Conservation (phyloP, 2,113 vertebrate species). For the Rattus norvegicus region GRCr8 NC_086031.1:68403001-68403500, state of each 20-base stretch:
- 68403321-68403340: not conserved
- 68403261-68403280: not conserved
- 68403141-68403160: not conserved
- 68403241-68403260: not conserved
- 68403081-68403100: not conserved
- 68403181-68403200: not conserved
- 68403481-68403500: not conserved
- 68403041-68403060: not conserved
- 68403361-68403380: not conserved
- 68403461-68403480: not conserved
- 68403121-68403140: not conserved
- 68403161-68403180: not conserved
- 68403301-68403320: not conserved
- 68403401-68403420: not conserved
- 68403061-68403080: not conserved
- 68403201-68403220: not conserved
- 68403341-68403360: not conserved
- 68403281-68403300: not conserved
- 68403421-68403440: not conserved
- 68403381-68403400: not conserved
- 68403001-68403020: not conserved
- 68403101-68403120: not conserved
- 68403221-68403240: not conserved
- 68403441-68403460: not conserved
- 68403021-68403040: not conserved